These are phyloP conservation scores for Xiphophorus birchmanni DNA, from an alignment of 2,797 vertebrate species.

Conservation along the genomic window DNA sequence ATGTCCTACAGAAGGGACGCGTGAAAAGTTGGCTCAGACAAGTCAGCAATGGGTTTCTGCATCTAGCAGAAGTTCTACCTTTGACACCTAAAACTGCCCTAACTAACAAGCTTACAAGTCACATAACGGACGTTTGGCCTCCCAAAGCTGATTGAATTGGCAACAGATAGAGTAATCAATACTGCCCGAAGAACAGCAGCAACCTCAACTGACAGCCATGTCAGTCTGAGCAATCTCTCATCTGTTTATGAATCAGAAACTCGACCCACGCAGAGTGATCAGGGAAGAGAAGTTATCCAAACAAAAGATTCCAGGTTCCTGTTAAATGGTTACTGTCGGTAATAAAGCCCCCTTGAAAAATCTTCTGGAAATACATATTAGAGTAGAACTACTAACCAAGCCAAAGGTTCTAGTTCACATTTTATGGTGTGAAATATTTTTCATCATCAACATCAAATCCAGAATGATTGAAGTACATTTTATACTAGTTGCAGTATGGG, in stretches of 20 bases:
- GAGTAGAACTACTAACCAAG: background rate
- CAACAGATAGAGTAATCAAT: background rate
- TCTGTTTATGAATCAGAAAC: constrained; percentile 6
- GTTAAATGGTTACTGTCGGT: background rate
- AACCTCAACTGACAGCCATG: background rate
- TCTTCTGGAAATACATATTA: background rate
- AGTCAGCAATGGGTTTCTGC: background rate
- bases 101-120: background rate
- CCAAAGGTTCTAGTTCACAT: background rate
- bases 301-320: background rate
- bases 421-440: background rate
- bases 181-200: background rate
- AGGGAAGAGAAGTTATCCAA: background rate
- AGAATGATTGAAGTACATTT: background rate
- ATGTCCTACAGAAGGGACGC: background rate
- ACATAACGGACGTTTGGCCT: background rate
- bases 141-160: background rate
- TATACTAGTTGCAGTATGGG: background rate
- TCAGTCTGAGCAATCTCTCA: background rate
- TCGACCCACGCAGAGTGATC: background rate
- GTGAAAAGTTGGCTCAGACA: background rate
- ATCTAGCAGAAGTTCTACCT: background rate
- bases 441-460: background rate
- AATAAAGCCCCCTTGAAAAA: background rate
- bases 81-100: background rate